Conservation (phyloP, 2,113 vertebrate species). For the Chionodraco myersi region DNA sequence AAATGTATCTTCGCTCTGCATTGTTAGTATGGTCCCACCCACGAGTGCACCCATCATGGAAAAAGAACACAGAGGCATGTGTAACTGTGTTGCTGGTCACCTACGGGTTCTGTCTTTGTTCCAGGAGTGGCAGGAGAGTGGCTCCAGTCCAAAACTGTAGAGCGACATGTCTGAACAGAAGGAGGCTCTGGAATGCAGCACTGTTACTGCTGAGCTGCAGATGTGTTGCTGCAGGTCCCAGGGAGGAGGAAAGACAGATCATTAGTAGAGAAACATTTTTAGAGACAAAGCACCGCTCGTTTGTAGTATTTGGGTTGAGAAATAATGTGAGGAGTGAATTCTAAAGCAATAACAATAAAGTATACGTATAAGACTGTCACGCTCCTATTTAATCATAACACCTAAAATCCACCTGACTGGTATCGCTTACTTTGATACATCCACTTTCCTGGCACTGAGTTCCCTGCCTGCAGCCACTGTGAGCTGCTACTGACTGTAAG, state of each 20-base stretch:
- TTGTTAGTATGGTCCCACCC: neutral
- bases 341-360: neutral
- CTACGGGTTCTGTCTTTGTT: slow-evolving; percentile 86
- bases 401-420: neutral
- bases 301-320: neutral
- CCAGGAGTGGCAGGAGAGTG: slow-evolving; percentile 87
- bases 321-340: neutral
- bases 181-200: slow-evolving; percentile 74
- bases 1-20: slow-evolving; percentile 35
- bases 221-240: slow-evolving; percentile 33
- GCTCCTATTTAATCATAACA: neutral
- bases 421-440: neutral
- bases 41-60: neutral
- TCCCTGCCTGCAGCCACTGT: neutral
- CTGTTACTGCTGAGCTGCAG: slow-evolving; percentile 22
- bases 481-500: neutral
- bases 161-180: slow-evolving; percentile 82
- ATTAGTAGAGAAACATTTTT: neutral
- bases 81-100: slow-evolving; percentile 48
- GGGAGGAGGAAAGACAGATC: neutral
- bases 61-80: neutral
- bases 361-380: neutral
- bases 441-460: neutral
- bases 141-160: slow-evolving; percentile 86
- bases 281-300: neutral